Evolutionary conservation across 2,113 vertebrate species (phyloP), one percentile per base, ranked within the genome.

Genomic region (Mugil cephalus): DNA sequence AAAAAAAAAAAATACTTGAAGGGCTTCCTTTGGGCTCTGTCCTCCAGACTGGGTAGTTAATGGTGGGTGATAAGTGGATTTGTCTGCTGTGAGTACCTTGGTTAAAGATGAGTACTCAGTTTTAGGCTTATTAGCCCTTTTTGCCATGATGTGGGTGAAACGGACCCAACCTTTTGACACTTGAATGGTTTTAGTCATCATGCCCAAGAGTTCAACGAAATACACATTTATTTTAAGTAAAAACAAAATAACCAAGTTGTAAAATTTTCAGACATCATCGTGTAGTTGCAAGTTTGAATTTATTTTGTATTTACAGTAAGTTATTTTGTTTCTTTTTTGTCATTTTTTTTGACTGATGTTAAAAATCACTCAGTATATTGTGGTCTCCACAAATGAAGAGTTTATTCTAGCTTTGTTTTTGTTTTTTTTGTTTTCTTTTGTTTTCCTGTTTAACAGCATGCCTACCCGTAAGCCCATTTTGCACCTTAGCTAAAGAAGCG

Each of bases 231-330:
- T 84, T 84, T 63, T 66, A 87, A 78, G 52, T 48, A 74, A 72
- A 80, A 70, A 51, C 38, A 69, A 77, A 78, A 71, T 51, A 79
- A 81, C 35, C 40, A 62, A 77, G 71, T 84, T 91, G 84, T 90
- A 92, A 82, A 85, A 77, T 80, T 54, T 89, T 82, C 79, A 89
- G 55, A 74, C 56, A 72, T 69, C 74, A 83, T 55, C 77, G 55
- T 74, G 71, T 87, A 87, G 82, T 78, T 82, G 54, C 77, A 79
- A 70, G 53, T 87, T 89, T 86, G 74, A 70, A 74, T 80, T 91
- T 77, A 77, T 80, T 82, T 91, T 87, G 71, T 90, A 88, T 90
- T 90, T 87, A 79, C 89, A 45, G 63, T 92, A 93, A 92, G 82
- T 92, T 93, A 92, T 93, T 91, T 89, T 81, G 15, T 69, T 82